Evolutionary conservation across 1,140 invertebrate genomes (phyloP).

Genomic region (Reticulitermes speratus): DNA sequence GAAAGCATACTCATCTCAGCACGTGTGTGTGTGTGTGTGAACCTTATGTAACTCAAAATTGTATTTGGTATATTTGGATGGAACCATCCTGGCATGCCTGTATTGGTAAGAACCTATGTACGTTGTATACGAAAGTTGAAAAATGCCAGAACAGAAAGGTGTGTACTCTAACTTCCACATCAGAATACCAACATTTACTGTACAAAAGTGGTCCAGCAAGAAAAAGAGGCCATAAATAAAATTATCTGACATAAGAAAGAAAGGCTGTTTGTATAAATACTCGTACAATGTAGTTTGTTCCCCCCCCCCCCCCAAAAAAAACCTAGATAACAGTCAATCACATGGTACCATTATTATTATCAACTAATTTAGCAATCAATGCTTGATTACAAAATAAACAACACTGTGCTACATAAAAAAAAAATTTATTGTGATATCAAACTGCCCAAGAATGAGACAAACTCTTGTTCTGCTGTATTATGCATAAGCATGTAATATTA

Average conservation of each 20-base stretch:
- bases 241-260: not conserved
- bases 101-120: no score
- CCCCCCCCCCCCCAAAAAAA: not conserved
- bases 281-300: not conserved
- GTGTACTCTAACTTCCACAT: no score
- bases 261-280: not conserved
- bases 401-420: not conserved
- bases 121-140: no score
- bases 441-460: not conserved
- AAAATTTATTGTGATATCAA: not conserved
- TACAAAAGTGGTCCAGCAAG: no score
- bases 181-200: no score
- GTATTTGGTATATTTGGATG: no score
- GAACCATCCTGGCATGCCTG: no score
- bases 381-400: conserved; percentile 2
- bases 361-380: not conserved
- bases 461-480: not conserved
- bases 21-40: no score
- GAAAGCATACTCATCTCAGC: no score
- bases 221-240: no score
- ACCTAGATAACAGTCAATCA: not conserved
- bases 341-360: not conserved
- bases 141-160: no score
- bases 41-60: no score
- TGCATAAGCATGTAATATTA: conserved; percentile 2